phyloP scores from a whole-genome alignment of 2,113 vertebrate species.

The Colius striatus region DNA sequence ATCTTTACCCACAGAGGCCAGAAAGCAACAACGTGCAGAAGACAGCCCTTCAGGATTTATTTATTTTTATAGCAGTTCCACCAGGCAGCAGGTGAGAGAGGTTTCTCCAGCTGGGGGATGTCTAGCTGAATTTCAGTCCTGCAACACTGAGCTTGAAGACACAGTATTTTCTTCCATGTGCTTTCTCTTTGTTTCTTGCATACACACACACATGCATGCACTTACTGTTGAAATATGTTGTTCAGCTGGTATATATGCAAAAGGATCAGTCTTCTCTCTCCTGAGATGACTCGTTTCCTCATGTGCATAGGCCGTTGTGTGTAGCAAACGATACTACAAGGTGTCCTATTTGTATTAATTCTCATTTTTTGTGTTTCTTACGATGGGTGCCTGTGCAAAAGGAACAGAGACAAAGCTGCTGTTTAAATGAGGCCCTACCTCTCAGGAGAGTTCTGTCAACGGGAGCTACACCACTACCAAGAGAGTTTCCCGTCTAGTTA shows the following conservation, averaged over 20 bases:
- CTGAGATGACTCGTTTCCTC: neutral
- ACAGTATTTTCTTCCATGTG: neutral
- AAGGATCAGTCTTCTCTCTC: neutral
- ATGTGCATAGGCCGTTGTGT: neutral
- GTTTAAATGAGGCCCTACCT: neutral
- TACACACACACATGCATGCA: accelerated
- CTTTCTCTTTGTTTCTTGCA: neutral
- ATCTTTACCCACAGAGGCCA: neutral
- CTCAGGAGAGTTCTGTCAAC: neutral
- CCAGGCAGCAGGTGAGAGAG: neutral
- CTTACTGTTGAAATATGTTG: neutral
- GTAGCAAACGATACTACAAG: neutral
- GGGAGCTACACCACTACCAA: neutral
- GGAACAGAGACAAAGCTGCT: neutral
- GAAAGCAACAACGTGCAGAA: neutral
- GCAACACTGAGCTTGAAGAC: neutral
- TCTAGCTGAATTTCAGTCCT: neutral
- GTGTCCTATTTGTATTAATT: neutral
- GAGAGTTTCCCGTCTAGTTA: neutral
- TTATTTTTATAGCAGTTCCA: neutral
- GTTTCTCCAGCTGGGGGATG: neutral
- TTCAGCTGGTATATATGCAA: neutral
- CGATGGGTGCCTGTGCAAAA: neutral
- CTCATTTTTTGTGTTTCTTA: neutral
- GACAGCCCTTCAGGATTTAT: neutral